Evolutionary conservation across 2,797 vertebrate genomes (phyloP), one percentile per base, ranked within the genome.

Genomic region (Novumbra hubbsi): DNA sequence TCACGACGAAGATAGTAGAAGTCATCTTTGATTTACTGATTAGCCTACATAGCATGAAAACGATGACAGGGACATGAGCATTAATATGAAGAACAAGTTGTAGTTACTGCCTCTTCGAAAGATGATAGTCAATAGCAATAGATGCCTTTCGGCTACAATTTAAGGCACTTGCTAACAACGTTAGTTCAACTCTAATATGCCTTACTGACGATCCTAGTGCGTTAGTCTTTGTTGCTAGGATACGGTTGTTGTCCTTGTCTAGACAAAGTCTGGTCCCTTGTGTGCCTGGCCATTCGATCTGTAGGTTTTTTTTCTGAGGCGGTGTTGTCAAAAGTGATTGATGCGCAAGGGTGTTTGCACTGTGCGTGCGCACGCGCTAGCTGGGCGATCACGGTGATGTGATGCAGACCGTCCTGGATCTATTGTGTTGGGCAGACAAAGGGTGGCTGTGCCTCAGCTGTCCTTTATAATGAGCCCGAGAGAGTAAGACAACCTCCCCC

Each of bases 351-450:
- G 79, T 83, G 82, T 82, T 2, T 38, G 72, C 60, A 73, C 34
- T 38, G 34, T 38, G 5, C 12, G 41, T 45, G 41, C 14, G 41
- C 41, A 45, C 41, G 12, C 41, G 41, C 41, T 38, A 45, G 34
- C 4, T 32, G 69, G 41, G 68, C 85, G 84, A 85, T 74, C 28
- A 52, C 68, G 62, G 82, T 80, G 72, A 73, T 69, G 72, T 71
- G 66, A 73, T 72, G 63, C 60, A 76, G 68, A 73, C 73, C 24
- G 24, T 24, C 55, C 55, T 24, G 55, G 55, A 11, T 60, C 76
- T 76, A 80, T 83, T 86, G 81, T 91, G 75, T 80, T 80, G 78
- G 78, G 78, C 83, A 87, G 80, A 91, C 89, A 90, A 86, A 88
- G 81, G 82, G 77, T 68, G 71, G 73, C 80, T 81, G 78, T 74